These are phyloP conservation scores for Channallabes apus DNA, from an alignment of 2,797 vertebrate species.

Conservation along the genomic window DNA sequence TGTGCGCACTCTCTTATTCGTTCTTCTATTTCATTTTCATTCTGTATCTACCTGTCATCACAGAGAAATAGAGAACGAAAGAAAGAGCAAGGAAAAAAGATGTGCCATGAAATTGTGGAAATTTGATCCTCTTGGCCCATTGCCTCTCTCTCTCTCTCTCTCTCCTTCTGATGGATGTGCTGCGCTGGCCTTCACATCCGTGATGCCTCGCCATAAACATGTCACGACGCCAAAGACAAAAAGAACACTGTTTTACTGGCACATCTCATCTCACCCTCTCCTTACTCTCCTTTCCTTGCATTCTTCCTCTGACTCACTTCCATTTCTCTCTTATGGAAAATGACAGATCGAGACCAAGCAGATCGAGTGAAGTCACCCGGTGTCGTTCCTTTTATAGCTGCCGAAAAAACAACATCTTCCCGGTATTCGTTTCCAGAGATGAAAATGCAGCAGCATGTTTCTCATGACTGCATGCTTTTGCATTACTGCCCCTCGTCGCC, in stretches of 20 bases:
- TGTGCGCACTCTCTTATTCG: neutral
- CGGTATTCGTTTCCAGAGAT: constrained; percentile 53
- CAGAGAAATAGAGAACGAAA: constrained; percentile 2
- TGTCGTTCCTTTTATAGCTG: constrained; percentile 62
- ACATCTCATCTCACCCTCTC: constrained; percentile 39
- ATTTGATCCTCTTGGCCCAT: constrained; percentile 60
- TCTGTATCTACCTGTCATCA: constrained; percentile 32
- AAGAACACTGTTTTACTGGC: constrained; percentile 63
- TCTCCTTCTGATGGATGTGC: constrained; percentile 66
- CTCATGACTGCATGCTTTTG: neutral
- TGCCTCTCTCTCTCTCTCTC: neutral
- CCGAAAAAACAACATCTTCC: constrained; percentile 67
- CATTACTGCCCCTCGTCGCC: neutral
- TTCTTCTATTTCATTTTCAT: neutral
- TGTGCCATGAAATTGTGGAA: constrained; percentile 67
- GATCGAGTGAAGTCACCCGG: constrained; percentile 59
- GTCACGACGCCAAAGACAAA: constrained; percentile 70
- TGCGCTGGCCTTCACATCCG: constrained; percentile 60
- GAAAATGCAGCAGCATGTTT: constrained; percentile 49
- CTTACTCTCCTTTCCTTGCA: constrained; percentile 25
- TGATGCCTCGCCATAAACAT: constrained; percentile 69
- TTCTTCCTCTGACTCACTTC: constrained; percentile 22
- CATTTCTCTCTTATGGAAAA: constrained; percentile 34
- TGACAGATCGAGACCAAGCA: constrained; percentile 61
- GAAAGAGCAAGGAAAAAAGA: constrained; percentile 47